Base-by-base conservation (phyloP, 2,888 invertebrate genomes). In the Nemurella pictetii region DNA sequence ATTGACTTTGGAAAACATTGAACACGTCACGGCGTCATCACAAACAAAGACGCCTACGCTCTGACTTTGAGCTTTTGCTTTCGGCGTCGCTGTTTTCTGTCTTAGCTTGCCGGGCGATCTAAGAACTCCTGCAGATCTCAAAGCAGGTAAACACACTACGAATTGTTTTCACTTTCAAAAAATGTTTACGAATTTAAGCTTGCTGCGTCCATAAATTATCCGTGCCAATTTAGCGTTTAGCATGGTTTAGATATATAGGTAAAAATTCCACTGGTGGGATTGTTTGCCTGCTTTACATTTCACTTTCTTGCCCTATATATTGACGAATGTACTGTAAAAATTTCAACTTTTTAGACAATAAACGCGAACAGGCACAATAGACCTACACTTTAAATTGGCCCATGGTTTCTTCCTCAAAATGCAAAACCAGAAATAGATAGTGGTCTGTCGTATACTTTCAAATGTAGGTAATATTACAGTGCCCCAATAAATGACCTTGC, bases 281-380 rank as follows among this genome's bases (percentile, higher is more conserved):
- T 78, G 29, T 30, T 25, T 30, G 30, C 0, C 28, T 30, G 30
- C 20, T 78, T 78, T 78, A 30, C 28, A 29, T 78, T 78, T 78
- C 78, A 78, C 78, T 78, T 78, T 78, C 30, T 30, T 78, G 78
- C 78, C 55, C 55, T 55, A 55, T 3, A 55, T 55, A 55, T 55
- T 55, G 55, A 55, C 55, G 12, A 12, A 55, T 12, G 55, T 20
- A 12, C 2, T 12, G 55, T 55, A 55, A 55, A n/a, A 55, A 55
- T 55, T 55, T 55, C 55, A 7, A 20, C 9, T 20, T 55, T 12
- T 7, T 20, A 12, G 55, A 55, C 55, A 55, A 55, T 55, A 55
- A 55, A 55, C 20, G 55, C 55, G 2, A 55, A 20, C 20, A 2
- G 12, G 9, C 9, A 55, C 55, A 55, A 55, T 20, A 55, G 55